These are phyloP conservation scores for Euphonia xanthogaster DNA, from an alignment of 2,797 vertebrate species.

Conservation along the genomic window DNA sequence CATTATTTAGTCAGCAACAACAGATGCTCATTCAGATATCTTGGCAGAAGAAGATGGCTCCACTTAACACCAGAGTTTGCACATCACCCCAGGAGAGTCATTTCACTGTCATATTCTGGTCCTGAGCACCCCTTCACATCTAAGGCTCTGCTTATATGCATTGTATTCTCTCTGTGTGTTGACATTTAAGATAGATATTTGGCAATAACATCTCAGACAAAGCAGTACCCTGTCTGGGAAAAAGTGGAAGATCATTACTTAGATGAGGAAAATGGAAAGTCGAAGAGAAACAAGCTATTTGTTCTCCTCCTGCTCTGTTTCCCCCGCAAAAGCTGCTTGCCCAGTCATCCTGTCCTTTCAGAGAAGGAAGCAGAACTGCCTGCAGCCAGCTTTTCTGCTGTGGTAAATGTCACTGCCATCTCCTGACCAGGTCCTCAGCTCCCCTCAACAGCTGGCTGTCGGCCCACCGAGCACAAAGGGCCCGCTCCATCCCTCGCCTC, in stretches of 20 bases:
- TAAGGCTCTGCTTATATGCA: background rate
- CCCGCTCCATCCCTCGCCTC: fast-evolving
- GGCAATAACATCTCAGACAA: conserved; percentile 19
- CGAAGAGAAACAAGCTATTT: background rate
- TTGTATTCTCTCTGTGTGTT: background rate
- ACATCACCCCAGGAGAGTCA: background rate
- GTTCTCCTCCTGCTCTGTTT: background rate
- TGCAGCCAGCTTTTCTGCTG: background rate
- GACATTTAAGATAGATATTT: conserved; percentile 50
- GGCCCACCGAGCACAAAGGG: background rate
- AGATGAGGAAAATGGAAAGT: conserved; percentile 45
- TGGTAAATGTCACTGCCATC: conserved; percentile 1
- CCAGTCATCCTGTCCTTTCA: conserved; percentile 30
- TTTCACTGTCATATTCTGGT: background rate
- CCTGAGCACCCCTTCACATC: background rate
- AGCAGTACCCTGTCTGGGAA: background rate
- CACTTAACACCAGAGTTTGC: background rate
- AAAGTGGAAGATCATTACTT: conserved; percentile 12
- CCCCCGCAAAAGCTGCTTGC: background rate
- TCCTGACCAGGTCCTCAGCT: conserved; percentile 5
- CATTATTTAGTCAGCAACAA: background rate
- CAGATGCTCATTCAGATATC: background rate
- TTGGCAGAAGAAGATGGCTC: background rate
- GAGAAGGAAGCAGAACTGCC: background rate
- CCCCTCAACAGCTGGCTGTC: background rate